Conservation (phyloP, 1,140 invertebrate species). For the Ceratina calcarata region DNA sequence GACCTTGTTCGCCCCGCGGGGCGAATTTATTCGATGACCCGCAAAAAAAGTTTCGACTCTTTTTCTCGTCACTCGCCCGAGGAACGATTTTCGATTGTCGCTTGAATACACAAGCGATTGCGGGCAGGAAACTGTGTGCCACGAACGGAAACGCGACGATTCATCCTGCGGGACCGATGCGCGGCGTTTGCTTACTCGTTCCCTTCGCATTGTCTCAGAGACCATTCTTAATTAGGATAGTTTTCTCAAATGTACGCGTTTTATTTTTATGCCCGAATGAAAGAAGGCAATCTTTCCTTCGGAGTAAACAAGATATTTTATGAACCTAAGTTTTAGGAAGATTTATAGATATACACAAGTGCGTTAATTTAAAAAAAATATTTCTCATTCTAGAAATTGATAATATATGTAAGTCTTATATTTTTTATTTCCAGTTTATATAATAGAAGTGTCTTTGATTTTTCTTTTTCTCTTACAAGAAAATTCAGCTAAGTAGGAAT, state of each 20-base stretch:
- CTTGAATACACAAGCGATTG: conserved; percentile 35
- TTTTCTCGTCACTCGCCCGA: not conserved
- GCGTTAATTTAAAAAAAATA: too few species aligned
- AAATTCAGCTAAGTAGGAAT: too few species aligned
- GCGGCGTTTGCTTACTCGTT: not conserved
- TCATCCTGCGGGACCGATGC: not conserved
- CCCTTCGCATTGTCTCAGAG: too few species aligned
- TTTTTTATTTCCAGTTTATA: too few species aligned
- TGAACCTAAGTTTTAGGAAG: too few species aligned
- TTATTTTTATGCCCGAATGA: not conserved
- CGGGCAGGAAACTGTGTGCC: not conserved
- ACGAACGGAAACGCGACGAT: not conserved
- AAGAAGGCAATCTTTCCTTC: not conserved
- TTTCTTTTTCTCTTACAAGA: too few species aligned
- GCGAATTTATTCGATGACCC: conserved; percentile 40
- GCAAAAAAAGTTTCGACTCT: conserved; percentile 18
- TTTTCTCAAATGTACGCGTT: not conserved
- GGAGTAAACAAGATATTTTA: too few species aligned
- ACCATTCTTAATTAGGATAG: conserved; percentile 5
- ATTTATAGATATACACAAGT: too few species aligned
- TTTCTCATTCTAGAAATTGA: too few species aligned
- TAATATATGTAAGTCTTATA: too few species aligned
- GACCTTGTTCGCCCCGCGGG: not conserved
- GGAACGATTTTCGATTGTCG: conserved; percentile 44
- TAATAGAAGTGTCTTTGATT: too few species aligned